Conservation (phyloP, 2,113 vertebrate species). For the Syngnathus typhle region DNA sequence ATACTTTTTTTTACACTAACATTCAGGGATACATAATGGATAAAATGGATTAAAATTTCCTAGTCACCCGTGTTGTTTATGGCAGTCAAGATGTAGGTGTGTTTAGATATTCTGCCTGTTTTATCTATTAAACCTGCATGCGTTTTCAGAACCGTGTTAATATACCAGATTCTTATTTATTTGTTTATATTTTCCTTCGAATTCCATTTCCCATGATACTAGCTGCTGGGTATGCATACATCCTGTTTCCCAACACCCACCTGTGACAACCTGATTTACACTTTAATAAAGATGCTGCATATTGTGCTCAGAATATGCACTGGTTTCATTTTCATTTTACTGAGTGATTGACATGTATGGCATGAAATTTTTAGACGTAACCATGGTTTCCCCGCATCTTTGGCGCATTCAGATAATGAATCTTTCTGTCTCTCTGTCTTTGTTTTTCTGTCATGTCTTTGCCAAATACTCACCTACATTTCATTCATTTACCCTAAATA, state of each 20-base stretch:
- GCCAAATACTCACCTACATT: no score
- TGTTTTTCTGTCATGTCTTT: no score
- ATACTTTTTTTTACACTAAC: no score
- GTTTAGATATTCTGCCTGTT: no score
- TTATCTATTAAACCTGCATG: no score
- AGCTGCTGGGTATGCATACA: no score
- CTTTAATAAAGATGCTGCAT: constrained; percentile 3
- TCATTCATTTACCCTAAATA: no score
- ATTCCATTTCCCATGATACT: not conserved
- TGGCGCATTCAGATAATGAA: not conserved
- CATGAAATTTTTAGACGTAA: not conserved
- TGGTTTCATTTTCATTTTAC: not conserved
- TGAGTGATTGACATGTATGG: not conserved
- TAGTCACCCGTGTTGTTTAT: no score
- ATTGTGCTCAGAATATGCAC: not conserved
- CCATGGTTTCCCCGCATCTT: not conserved
- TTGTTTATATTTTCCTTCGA: not conserved
- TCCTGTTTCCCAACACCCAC: not conserved
- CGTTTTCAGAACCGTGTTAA: not conserved
- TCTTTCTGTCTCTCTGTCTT: not conserved
- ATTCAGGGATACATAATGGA: no score
- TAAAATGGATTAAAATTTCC: no score
- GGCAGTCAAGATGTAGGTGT: no score
- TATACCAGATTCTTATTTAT: not conserved
- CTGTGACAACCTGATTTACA: not conserved